Evolutionary conservation across 2,113 vertebrate genomes (phyloP).

Genomic region (Psilopogon haemacephalus): DNA sequence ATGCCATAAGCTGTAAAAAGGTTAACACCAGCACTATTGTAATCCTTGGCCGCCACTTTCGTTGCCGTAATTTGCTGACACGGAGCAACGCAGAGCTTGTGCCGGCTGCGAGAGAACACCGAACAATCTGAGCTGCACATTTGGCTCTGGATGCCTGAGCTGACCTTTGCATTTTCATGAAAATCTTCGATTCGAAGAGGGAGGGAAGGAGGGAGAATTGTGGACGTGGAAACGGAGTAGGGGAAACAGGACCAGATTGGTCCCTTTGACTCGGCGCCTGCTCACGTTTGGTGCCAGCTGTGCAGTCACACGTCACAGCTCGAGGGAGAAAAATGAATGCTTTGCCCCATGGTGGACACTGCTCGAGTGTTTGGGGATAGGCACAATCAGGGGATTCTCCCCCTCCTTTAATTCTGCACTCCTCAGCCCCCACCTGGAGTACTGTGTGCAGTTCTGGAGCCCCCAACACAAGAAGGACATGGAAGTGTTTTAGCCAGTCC

Average conservation of each 20-base stretch:
- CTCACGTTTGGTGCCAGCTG: slow-evolving; percentile 29
- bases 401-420: too few species aligned
- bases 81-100: background rate
- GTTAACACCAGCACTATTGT: slow-evolving; percentile 62
- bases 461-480: too few species aligned
- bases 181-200: slow-evolving; percentile 33
- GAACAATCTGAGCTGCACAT: slow-evolving; percentile 11
- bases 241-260: slow-evolving; percentile 13
- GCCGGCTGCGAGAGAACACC: slow-evolving; percentile 5
- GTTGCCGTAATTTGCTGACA: slow-evolving; percentile 50
- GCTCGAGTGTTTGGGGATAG: too few species aligned
- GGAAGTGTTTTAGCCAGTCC: too few species aligned
- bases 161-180: slow-evolving; percentile 30
- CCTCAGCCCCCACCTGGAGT: too few species aligned
- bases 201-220: background rate
- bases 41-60: slow-evolving; percentile 57
- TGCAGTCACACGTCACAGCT: slow-evolving; percentile 21
- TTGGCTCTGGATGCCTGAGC: slow-evolving; percentile 11
- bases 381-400: too few species aligned
- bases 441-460: too few species aligned
- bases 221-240: slow-evolving; percentile 36
- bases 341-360: too few species aligned
- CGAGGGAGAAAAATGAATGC: slow-evolving; percentile 36
- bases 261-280: slow-evolving; percentile 9
- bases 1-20: slow-evolving; percentile 63